These are phyloP conservation scores for Rhincodon typus DNA, from an alignment of 2,797 vertebrate genomes.

Conservation along the genomic window DNA sequence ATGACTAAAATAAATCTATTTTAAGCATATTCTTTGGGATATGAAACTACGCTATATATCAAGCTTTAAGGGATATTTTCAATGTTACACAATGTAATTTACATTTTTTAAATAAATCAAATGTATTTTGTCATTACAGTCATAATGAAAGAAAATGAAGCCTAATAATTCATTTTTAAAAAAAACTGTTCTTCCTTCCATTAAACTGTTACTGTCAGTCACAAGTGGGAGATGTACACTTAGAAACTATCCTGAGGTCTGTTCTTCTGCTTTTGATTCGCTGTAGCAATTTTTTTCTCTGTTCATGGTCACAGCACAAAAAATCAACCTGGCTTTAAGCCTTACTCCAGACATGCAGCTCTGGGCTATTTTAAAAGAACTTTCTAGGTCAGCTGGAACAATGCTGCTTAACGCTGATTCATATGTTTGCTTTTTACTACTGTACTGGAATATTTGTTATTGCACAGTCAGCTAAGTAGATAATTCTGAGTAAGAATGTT, in stretches of 20 bases:
- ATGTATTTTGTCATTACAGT: background rate
- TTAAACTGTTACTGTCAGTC: background rate
- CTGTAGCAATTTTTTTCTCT: background rate
- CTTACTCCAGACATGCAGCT: background rate
- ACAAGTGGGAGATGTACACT: background rate
- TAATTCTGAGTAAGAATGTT: background rate
- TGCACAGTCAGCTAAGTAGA: background rate
- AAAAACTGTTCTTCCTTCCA: background rate
- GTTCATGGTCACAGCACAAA: background rate
- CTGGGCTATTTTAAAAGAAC: background rate
- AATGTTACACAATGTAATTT: background rate
- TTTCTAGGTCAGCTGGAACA: conserved; percentile 22
- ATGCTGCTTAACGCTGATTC: conserved; percentile 11
- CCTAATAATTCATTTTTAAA: background rate
- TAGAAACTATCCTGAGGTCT: background rate
- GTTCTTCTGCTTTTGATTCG: background rate
- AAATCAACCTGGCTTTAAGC: background rate
- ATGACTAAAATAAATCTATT: background rate
- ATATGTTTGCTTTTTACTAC: background rate
- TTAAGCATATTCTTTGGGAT: background rate
- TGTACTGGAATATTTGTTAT: background rate
- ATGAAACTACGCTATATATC: background rate
- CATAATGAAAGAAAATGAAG: background rate
- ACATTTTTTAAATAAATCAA: background rate
- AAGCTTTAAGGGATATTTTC: background rate